Conservation (phyloP, 1,140 invertebrate species). For the Macrobrachium rosenbergii region DNA sequence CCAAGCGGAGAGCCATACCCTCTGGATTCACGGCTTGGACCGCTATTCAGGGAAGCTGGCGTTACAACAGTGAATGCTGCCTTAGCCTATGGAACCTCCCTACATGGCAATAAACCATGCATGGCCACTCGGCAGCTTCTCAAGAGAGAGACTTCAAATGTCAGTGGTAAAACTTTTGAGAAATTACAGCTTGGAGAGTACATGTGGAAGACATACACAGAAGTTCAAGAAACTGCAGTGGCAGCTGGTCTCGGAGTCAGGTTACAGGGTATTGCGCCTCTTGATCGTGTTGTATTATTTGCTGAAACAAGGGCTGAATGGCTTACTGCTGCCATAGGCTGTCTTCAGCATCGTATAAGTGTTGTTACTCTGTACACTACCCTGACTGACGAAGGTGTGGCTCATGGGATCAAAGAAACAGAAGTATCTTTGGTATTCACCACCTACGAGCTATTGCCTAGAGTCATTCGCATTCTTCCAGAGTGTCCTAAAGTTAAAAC, state of each 20-base stretch:
- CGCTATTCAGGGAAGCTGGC: constrained; percentile 52
- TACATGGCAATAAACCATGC: constrained; percentile 70
- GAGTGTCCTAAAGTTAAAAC: constrained; percentile 54
- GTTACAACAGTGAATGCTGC: constrained; percentile 60
- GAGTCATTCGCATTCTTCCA: constrained; percentile 50
- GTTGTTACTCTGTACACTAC: constrained; percentile 77
- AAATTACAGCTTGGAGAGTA: constrained; percentile 74
- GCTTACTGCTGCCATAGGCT: constrained; percentile 74
- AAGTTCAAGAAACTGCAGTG: constrained; percentile 71
- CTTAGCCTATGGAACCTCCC: constrained; percentile 50
- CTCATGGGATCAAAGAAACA: constrained; percentile 76
- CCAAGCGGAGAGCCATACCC: constrained; percentile 56
- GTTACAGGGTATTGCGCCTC: constrained; percentile 70
- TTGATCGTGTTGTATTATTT: constrained; percentile 73
- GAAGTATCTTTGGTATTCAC: constrained; percentile 71
- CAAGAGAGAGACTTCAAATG: constrained; percentile 73
- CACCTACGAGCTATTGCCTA: constrained; percentile 54
- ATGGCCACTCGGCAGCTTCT: constrained; percentile 74
- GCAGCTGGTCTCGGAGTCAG: constrained; percentile 70
- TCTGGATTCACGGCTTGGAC: constrained; percentile 48
- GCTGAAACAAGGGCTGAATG: constrained; percentile 77
- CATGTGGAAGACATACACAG: constrained; percentile 73
- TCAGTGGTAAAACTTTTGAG: constrained; percentile 75
- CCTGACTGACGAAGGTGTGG: constrained; percentile 75
- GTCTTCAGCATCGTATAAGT: constrained; percentile 71